Evolutionary conservation across 2,888 invertebrate species (phyloP).

Genomic region (Agriotes lineatus): DNA sequence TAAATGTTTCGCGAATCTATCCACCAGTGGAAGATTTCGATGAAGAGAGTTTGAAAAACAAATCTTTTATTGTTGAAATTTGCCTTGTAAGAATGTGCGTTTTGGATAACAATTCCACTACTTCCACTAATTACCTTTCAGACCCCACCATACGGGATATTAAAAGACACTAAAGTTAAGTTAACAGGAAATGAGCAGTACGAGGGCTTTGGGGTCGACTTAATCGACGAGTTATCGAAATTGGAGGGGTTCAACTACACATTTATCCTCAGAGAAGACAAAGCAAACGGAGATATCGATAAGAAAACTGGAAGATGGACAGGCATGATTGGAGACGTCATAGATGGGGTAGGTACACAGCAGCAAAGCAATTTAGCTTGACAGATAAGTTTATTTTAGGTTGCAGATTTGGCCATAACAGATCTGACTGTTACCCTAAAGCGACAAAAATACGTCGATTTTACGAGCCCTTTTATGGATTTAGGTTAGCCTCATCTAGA

Average conservation of each 20-base stretch:
- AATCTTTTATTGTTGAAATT: slow-evolving; percentile 78
- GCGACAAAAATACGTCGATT: slow-evolving; percentile 90
- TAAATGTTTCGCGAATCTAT: slow-evolving; percentile 64
- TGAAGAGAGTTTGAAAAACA: slow-evolving; percentile 77
- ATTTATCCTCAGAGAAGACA: slow-evolving; percentile 65
- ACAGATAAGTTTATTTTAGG: slow-evolving; percentile 67
- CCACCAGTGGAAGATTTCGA: slow-evolving; percentile 59
- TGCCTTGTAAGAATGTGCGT: slow-evolving; percentile 72
- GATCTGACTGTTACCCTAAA: slow-evolving; percentile 91
- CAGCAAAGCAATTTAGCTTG: not conserved
- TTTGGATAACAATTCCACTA: not conserved
- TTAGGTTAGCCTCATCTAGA: slow-evolving; percentile 72
- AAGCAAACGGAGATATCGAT: slow-evolving; percentile 62
- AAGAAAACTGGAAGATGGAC: slow-evolving; percentile 71
- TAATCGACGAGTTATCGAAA: slow-evolving; percentile 71
- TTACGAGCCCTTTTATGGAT: slow-evolving; percentile 96
- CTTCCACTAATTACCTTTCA: slow-evolving; percentile 52
- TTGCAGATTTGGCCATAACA: slow-evolving; percentile 91
- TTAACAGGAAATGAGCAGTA: slow-evolving; percentile 71
- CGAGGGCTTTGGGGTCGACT: slow-evolving; percentile 75
- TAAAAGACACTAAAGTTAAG: slow-evolving; percentile 66
- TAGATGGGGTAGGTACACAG: slow-evolving; percentile 52
- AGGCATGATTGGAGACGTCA: slow-evolving; percentile 76
- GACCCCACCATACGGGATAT: slow-evolving; percentile 77
- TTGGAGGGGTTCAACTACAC: slow-evolving; percentile 72